phyloP scores from a whole-genome alignment of 1,140 invertebrate species.

The Drosophila elegans region DNA sequence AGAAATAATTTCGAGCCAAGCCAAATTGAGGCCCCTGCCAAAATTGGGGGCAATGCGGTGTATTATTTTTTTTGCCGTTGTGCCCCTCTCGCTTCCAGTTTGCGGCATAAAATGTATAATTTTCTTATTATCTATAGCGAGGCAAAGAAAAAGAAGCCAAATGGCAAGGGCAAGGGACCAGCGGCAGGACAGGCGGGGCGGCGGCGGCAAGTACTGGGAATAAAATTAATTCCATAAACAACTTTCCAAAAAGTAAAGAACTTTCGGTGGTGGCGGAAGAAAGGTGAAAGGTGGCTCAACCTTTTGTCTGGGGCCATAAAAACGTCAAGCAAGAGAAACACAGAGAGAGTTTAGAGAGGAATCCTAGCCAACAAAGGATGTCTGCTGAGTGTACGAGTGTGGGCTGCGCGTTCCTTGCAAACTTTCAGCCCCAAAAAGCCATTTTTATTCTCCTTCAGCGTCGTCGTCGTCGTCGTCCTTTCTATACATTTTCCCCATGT shows the following conservation, averaged over 20 bases:
- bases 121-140: constrained; percentile 82
- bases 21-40: constrained; percentile 67
- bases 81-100: constrained; percentile 12
- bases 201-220: constrained; percentile 40
- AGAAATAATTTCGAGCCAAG: constrained; percentile 63
- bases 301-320: constrained; percentile 72
- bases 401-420: constrained; percentile 51
- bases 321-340: constrained; percentile 35
- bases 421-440: constrained; percentile 60
- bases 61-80: constrained; percentile 57
- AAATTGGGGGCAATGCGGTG: constrained; percentile 80
- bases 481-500: constrained; percentile 59
- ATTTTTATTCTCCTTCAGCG: constrained; percentile 68
- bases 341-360: constrained; percentile 35
- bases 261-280: constrained; percentile 22
- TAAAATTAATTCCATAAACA: constrained; percentile 83
- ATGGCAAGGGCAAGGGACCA: constrained; percentile 45
- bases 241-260: constrained; percentile 74
- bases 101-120: constrained; percentile 82
- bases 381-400: constrained; percentile 45
- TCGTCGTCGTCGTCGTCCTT: constrained; percentile 45
- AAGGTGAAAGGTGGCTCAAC: constrained; percentile 44
- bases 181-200: neutral
- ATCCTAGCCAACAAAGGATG: constrained; percentile 72
- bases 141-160: constrained; percentile 23